Base-by-base conservation (phyloP, 2,888 invertebrate genomes). In the Portevinia maculata region DNA sequence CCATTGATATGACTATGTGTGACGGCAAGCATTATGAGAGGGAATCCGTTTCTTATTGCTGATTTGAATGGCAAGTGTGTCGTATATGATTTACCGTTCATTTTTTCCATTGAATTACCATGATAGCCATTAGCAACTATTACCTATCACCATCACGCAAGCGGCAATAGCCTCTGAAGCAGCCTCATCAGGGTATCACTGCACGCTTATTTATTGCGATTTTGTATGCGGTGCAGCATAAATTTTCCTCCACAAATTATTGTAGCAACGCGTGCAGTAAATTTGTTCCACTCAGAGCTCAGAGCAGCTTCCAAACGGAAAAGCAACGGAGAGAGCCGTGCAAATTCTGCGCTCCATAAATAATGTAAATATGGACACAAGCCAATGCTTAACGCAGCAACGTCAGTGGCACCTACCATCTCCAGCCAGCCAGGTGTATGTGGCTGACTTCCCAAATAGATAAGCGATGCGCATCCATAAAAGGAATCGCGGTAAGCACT, bases 361-460 rank as follows among this genome's bases (percentile, higher is more conserved):
- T 83, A 83, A 78, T 83, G 83, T 76, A 83, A 83, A 83, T 83
- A 83, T 83, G 83, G 83, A 78, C 71, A 78, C 83, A 83, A 71
- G 78, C 71, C 71, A 78, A 67, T 78, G 83, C 65, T 50, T 55
- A 60, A 67, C 83, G 64, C 55, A 65, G 59, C 53, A 62, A 34
- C 70, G 62, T 41, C 32, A 30, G n/a, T 13, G 6, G 17, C 39
- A 24, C 19, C 70, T 19, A 39, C 53, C 15, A 44, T 8, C 6
- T 34, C 17, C 3, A 24, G 37, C 41, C 53, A 55, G n/a, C 83
- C 78, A 83, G 83, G 83, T 83, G 83, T 55, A 70, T 57, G 57
- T 39, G 50, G 34, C 15, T 70, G 69, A 83, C 83, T 83, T 83
- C 78, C 78, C 83, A 83, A 73, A 83, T 78, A 83, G 78, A 83